Evolutionary conservation across 1,140 invertebrate species (phyloP), one percentile per base, ranked within the genome.

Genomic region (Drosophila insularis): DNA sequence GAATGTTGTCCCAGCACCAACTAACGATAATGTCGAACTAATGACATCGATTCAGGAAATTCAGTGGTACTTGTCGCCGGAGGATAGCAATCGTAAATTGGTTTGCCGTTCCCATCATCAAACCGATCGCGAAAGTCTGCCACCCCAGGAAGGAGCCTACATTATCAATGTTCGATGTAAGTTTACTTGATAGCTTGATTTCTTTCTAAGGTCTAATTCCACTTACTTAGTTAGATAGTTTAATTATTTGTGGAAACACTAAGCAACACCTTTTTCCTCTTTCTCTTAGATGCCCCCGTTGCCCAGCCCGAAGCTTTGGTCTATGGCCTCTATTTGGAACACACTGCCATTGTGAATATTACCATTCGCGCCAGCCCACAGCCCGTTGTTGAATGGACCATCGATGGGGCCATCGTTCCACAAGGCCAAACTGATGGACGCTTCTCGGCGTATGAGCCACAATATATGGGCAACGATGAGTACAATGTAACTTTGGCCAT

Each of bases 261-360:
- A 7, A 32, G 7, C 32, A 23, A 23, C 32, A 32, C 32, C 8
- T 32, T 32, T 8, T 32, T 10, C 1, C 7, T 4, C 4, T 2
- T 7, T 43, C 27, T 0, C 89, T 55, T 91, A 96, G 95, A 95
- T 92, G 92, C 94, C 2, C 96, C 95, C 4, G 93, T 94, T 67
- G 89, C 92, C 72, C 68, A 90, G 65, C 92, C 92, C 13, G 78
- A 93, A 92, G 60, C 92, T 86, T 1, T 93, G 94, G 69, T 95
- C 32, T 96, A 96, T 79, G 96, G 95, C 2, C 94, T 95, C 39
- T 94, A 95, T 56, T 92, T 96, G 61, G 95, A 95, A 1, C 93
- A 94, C 50, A 93, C 93, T 56, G 95, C 95, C 32, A 92, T 93
- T 5, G 94, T 97, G 31, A 95, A 95, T 62, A 93, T 96, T 2